Evolutionary conservation across 2,888 invertebrate genomes (phyloP), one percentile per base, ranked within the genome.

Genomic region (Lingula anatina): DNA sequence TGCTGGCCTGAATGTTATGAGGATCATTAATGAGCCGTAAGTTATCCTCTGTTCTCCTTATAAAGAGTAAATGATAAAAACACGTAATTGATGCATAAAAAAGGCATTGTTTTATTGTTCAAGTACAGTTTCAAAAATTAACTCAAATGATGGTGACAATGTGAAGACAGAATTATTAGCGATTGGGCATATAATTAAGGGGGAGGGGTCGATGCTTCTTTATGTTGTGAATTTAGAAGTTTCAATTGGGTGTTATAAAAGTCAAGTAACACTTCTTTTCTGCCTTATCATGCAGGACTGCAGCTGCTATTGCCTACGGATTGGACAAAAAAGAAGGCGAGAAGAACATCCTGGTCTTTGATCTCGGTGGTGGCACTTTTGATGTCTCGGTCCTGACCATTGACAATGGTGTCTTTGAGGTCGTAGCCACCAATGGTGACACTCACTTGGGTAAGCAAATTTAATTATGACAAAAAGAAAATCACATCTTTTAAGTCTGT

Each of bases 311-410:
- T 75, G 95, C 95, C 48, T 96, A 96, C 69, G 95, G 95, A 74
- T 82, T 96, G 58, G 95, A 96, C 80, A 95, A 95, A 80, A 92
- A 89, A 47, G 93, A 93, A 55, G 94, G 93, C 42, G 97, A 97
- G 79, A 95, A 96, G 83, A 99, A 99, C 72, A 93, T 99, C 21
- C 82, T 99, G 44, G 96, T 99, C 15, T 99, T 97, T 78, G 97
- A 99, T 82, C 85, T 99, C 80, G 97, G 99, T 71, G 99, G 99
- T 77, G 99, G 97, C 80, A 99, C 99, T 60, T 99, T 99, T 73
- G 99, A 99, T 79, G 99, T 99, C 20, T 96, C 96, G 36, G 84
- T 99, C 21, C 83, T 99, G 47, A 97, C 96, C 59, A 99, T 99
- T 73, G 97, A 99, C 75, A 95, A 96, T 68, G 99, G 97, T 47